phyloP scores from a whole-genome alignment of 2,797 vertebrate genomes.

The Poliocrania exsul region DNA sequence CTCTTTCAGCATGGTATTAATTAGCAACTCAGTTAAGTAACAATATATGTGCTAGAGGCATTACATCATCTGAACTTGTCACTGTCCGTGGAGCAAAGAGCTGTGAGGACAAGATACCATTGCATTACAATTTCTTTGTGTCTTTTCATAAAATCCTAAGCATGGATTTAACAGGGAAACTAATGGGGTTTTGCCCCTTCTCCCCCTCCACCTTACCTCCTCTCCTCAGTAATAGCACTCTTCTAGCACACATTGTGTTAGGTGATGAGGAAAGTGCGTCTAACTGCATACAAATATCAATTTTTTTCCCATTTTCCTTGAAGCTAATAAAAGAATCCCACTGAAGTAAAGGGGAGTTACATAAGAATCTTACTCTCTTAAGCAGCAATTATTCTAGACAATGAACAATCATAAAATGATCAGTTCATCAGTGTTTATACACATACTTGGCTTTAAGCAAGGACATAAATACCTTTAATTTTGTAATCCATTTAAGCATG shows the following conservation, averaged over 20 bases:
- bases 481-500: not conserved
- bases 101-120: not conserved
- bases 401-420: not conserved
- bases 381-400: constrained; percentile 19
- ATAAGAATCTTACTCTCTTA: not conserved
- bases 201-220: not conserved
- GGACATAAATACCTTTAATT: not conserved
- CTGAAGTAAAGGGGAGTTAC: not conserved
- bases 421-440: not conserved
- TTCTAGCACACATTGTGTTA: not conserved
- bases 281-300: not conserved
- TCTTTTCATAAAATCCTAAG: not conserved
- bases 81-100: constrained; percentile 5
- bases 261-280: not conserved
- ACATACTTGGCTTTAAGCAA: not conserved
- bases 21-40: constrained; percentile 39
- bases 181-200: not conserved
- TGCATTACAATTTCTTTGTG: constrained; percentile 11
- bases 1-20: constrained; percentile 28
- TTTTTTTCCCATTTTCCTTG: not conserved
- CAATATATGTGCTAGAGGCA: constrained; percentile 3
- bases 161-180: not conserved
- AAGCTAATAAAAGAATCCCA: not conserved
- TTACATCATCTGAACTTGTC: constrained; percentile 46
- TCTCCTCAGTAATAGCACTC: not conserved